Evolutionary conservation across 2,888 invertebrate species (phyloP), one percentile per base, ranked within the genome.

Genomic region (Carpatolechia fugitivella): DNA sequence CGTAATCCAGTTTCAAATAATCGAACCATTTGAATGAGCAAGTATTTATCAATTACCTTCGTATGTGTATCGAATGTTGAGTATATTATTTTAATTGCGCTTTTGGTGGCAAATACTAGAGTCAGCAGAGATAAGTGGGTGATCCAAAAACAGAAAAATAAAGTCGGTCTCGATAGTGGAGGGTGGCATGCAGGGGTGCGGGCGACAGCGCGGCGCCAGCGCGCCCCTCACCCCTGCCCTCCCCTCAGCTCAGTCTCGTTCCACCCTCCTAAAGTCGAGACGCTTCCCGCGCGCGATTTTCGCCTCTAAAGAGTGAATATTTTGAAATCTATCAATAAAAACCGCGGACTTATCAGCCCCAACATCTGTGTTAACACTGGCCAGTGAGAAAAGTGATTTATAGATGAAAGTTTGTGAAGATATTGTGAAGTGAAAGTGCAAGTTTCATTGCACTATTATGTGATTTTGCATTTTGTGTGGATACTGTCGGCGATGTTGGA

Each of bases 61-160:
- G 24, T 36, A 36, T 44, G 41, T 55, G 41, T 46, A 18, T 46
- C 48, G 50, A 36, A 18, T 33, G 44, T 24, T 44, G 5, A 33
- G 20, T 41, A 16, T 36, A 36, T n/a, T n/a, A n/a, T 50, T 59
- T 64, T 72, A 74, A 74, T 73, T 76, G 70, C 72, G 60, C 66
- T 71, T 74, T 71, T 71, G 30, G 65, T 69, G 74, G 62, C 66
- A 64, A 47, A 52, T 58, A 54, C 65, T 68, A 60, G 63, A 63
- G 64, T 65, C 68, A 63, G 66, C 63, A 58, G 62, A 76, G 76
- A 77, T 74, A 77, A 76, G 75, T 75, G 72, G 74, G 61, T 68
- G 74, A 78, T 74, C 69, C 64, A 61, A 75, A 77, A 76, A 74
- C 72, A 74, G 72, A 77, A 79, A 78, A 81, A 80, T 76, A 76